Percentiles rank a stretch among this genome's conserved stretches.
These are phyloP conservation scores for Drosophila novamexicana DNA, from an alignment of 1,140 invertebrate species.

Conservation along the genomic window DNA sequence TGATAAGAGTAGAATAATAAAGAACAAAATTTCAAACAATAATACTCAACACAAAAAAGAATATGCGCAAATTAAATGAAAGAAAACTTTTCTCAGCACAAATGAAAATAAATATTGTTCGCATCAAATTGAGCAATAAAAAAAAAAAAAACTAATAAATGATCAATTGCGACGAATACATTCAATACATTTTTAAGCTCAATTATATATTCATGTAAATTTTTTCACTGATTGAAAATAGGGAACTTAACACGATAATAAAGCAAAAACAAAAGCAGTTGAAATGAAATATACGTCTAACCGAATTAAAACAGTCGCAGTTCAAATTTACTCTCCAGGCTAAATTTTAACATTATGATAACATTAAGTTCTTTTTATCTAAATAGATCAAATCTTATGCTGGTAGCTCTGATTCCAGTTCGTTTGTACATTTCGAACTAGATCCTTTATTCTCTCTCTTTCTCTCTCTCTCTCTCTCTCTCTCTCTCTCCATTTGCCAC, in stretches of 20 bases:
- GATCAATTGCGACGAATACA: not conserved
- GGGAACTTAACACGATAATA: not conserved
- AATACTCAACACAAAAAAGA: constrained; percentile 6
- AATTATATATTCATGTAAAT: not conserved
- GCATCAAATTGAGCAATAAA: not conserved
- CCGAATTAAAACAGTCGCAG: too few relatives aligned
- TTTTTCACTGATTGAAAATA: not conserved
- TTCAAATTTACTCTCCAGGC: too few relatives aligned
- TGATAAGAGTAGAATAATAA: constrained; percentile 58
- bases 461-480: not conserved
- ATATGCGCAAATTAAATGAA: constrained; percentile 11
- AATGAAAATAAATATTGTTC: not conserved
- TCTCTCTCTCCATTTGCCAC: constrained; percentile 7
- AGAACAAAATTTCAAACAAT: constrained; percentile 18
- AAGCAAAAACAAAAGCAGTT: not conserved
- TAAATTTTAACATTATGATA: too few relatives aligned
- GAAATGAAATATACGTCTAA: not conserved
- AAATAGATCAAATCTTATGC: not conserved
- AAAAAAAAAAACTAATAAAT: constrained; percentile 2
- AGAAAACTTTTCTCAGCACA: not conserved
- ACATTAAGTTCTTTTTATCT: too few relatives aligned
- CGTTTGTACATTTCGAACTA: constrained; percentile 9
- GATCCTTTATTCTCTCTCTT: constrained; percentile 1
- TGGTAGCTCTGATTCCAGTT: constrained; percentile 20
- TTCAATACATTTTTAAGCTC: not conserved